Evolutionary conservation across 2,888 invertebrate species (phyloP).

Genomic region (Aphodius granarius): DNA sequence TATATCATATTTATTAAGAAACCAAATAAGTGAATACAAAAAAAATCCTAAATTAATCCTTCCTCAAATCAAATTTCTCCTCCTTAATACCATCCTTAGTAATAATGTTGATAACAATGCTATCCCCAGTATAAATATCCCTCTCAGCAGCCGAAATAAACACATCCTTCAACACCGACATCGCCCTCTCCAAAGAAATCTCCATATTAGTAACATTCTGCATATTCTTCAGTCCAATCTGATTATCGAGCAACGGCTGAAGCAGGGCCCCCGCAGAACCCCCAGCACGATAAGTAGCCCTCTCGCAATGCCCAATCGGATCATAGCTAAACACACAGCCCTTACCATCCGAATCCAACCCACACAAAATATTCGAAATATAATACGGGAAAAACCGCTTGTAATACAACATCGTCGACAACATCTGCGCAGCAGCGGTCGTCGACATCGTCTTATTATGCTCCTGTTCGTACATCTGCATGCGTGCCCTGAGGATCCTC

Average conservation of each 20-base stretch:
- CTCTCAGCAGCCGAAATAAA: constrained; percentile 98
- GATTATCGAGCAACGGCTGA: constrained; percentile 95
- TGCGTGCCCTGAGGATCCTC: constrained; percentile 77
- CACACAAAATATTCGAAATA: constrained; percentile 91
- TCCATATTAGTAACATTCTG: constrained; percentile 66
- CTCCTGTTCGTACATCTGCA: constrained; percentile 95
- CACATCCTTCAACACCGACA: constrained; percentile 87
- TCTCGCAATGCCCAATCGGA: constrained; percentile 94
- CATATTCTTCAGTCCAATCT: constrained; percentile 90
- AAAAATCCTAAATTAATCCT: constrained; percentile 57
- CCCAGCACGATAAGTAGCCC: constrained; percentile 80
- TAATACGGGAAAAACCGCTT: constrained; percentile 99
- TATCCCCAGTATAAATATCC: constrained; percentile 97
- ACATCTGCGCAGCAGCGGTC: constrained; percentile 91
- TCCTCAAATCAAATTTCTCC: constrained; percentile 75
- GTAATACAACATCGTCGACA: constrained; percentile 94
- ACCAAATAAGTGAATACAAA: not conserved
- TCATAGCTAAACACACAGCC: constrained; percentile 97
- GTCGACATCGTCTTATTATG: constrained; percentile 93
- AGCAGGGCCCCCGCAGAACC: constrained; percentile 89
- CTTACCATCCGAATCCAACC: constrained; percentile 89
- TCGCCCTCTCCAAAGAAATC: constrained; percentile 77
- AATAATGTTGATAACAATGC: constrained; percentile 81
- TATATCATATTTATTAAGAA: not conserved
- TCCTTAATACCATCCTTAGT: constrained; percentile 83